Percentiles rank a stretch among this genome's conserved stretches.
These are phyloP conservation scores for Axis porcinus DNA, from an alignment of 2,113 vertebrate genomes.

Conservation along the genomic window DNA sequence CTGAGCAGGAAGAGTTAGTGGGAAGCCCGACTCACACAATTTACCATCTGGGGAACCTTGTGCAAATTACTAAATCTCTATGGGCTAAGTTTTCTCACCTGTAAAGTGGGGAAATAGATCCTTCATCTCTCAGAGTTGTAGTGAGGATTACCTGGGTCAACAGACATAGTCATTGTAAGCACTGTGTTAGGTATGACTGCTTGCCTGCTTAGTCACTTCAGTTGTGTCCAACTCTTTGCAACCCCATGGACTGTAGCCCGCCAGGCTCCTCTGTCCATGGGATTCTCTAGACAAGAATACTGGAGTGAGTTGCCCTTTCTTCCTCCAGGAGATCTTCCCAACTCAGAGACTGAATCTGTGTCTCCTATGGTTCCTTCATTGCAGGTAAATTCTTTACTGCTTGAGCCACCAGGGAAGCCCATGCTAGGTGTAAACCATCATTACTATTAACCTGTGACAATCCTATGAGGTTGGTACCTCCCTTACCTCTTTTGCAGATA, in stretches of 20 bases:
- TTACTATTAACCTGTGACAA: neutral
- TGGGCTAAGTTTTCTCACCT: neutral
- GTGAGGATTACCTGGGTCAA: neutral
- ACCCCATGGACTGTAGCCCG: neutral
- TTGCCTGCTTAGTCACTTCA: neutral
- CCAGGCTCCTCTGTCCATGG: neutral
- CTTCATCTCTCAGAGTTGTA: neutral
- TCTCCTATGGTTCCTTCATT: neutral
- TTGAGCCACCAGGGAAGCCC: neutral
- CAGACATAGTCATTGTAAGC: neutral
- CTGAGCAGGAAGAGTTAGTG: neutral
- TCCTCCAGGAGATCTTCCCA: neutral
- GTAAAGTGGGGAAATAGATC: neutral
- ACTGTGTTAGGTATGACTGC: neutral
- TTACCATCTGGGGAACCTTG: neutral
- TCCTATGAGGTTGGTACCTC: neutral
- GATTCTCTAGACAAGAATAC: neutral
- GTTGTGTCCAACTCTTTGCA: neutral
- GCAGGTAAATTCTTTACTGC: neutral
- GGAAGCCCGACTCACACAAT: neutral
- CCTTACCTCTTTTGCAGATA: neutral
- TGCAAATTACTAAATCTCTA: neutral
- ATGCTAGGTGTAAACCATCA: too few species aligned
- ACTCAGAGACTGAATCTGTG: neutral
- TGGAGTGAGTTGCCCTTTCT: neutral